Evolutionary conservation across 2,113 vertebrate species (phyloP).

Genomic region (Emydocephalus ijimae): DNA sequence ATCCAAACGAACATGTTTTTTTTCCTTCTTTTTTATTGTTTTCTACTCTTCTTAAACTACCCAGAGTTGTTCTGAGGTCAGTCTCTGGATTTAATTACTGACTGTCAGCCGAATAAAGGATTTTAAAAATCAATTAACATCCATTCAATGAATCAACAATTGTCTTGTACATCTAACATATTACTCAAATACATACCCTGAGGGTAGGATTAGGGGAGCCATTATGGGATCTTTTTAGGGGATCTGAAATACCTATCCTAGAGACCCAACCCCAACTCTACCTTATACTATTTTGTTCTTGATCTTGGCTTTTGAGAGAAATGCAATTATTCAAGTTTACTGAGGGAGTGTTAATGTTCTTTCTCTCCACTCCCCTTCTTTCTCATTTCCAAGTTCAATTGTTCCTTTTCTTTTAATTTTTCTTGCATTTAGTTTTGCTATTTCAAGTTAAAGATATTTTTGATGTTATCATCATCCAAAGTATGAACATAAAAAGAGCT

Average conservation of each 20-base stretch:
- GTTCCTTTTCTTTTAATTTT: not conserved
- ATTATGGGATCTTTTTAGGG: not conserved
- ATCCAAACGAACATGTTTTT: not conserved
- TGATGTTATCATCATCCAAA: not conserved
- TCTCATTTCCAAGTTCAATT: not conserved
- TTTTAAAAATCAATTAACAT: not conserved
- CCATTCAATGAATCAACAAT: not conserved
- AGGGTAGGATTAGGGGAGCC: not conserved
- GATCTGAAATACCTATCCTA: not conserved
- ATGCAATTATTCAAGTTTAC: not conserved
- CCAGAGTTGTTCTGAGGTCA: not conserved
- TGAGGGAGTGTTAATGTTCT: not conserved
- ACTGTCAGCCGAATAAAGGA: not conserved
- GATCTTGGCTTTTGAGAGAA: not conserved
- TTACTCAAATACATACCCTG: not conserved
- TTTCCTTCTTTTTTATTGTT: not conserved
- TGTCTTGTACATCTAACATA: not conserved
- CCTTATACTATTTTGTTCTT: not conserved
- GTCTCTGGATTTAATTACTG: not conserved
- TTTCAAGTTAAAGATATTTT: not conserved
- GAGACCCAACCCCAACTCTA: not conserved
- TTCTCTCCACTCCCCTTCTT: too few species aligned
- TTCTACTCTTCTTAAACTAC: not conserved
- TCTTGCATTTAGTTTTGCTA: not conserved
- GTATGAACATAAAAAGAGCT: not conserved